These are phyloP conservation scores for Bos javanicus DNA, from an alignment of 2,113 vertebrate species.

Conservation along the genomic window DNA sequence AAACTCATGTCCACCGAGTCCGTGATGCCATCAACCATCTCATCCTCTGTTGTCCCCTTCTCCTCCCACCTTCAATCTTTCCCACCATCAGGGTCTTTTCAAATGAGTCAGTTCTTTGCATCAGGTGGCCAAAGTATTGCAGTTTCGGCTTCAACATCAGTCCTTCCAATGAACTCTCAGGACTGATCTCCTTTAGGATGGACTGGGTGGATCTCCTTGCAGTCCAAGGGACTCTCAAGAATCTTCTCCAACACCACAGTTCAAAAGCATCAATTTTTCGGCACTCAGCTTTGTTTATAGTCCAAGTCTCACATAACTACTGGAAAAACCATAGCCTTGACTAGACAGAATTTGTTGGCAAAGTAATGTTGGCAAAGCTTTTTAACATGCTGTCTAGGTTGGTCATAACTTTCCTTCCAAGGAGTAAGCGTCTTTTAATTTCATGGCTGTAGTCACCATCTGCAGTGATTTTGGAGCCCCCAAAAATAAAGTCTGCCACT, in stretches of 20 bases:
- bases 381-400: neutral
- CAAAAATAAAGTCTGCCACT: neutral
- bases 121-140: neutral
- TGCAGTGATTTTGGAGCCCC: neutral
- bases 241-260: neutral
- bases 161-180: neutral
- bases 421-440: neutral
- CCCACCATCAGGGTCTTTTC: neutral
- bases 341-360: neutral
- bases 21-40: neutral
- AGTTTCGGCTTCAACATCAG: neutral
- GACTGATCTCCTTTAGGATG: neutral
- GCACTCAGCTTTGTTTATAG: neutral
- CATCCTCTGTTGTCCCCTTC: neutral
- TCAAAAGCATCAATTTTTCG: neutral
- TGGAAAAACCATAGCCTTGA: neutral
- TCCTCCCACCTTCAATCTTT: neutral
- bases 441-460: neutral
- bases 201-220: neutral
- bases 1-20: neutral
- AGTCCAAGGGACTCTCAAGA: neutral
- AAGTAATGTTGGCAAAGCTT: too few species aligned
- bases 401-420: neutral
- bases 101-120: neutral
- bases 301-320: neutral